phyloP scores from a whole-genome alignment of 2,888 invertebrate species.

The Arge pagana region DNA sequence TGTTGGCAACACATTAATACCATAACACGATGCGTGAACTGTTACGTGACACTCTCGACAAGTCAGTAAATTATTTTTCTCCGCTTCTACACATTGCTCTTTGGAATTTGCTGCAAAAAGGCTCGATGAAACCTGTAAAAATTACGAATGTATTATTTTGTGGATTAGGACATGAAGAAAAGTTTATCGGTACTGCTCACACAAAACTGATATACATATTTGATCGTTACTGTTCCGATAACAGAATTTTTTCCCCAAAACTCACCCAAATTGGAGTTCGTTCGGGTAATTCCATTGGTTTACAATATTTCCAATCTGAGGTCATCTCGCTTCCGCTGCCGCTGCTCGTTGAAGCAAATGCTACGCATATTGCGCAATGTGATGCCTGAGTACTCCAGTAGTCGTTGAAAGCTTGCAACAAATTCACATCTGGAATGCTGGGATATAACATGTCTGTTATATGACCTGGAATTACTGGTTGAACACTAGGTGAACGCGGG shows the following conservation, averaged over 20 bases:
- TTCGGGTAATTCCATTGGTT: slow-evolving; percentile 51
- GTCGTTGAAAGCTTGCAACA: slow-evolving; percentile 60
- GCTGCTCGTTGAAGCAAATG: slow-evolving; percentile 55
- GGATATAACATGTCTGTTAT: slow-evolving; percentile 57
- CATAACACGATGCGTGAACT: slow-evolving; percentile 64
- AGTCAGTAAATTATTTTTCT: slow-evolving; percentile 58
- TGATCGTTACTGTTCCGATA: background rate
- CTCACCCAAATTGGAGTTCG: slow-evolving; percentile 55
- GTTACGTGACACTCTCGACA: slow-evolving; percentile 64
- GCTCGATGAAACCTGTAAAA: slow-evolving; percentile 46
- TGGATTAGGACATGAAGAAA: too few species aligned
- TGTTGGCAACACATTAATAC: slow-evolving; percentile 49
- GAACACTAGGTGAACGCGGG: background rate
- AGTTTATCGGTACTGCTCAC: too few species aligned
- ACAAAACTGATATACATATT: too few species aligned
- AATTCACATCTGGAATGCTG: slow-evolving; percentile 52
- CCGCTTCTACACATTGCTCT: slow-evolving; percentile 48
- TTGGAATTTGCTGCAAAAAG: slow-evolving; percentile 55
- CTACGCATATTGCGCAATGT: slow-evolving; percentile 64
- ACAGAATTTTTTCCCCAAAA: background rate
- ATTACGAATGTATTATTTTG: background rate
- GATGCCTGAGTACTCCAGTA: slow-evolving; percentile 61
- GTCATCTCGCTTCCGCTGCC: slow-evolving; percentile 49
- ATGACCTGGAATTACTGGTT: slow-evolving; percentile 46
- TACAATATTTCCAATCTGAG: slow-evolving; percentile 52